Evolutionary conservation across 2,113 vertebrate genomes (phyloP), one percentile per base, ranked within the genome.

Genomic region (Pygoscelis adeliae): DNA sequence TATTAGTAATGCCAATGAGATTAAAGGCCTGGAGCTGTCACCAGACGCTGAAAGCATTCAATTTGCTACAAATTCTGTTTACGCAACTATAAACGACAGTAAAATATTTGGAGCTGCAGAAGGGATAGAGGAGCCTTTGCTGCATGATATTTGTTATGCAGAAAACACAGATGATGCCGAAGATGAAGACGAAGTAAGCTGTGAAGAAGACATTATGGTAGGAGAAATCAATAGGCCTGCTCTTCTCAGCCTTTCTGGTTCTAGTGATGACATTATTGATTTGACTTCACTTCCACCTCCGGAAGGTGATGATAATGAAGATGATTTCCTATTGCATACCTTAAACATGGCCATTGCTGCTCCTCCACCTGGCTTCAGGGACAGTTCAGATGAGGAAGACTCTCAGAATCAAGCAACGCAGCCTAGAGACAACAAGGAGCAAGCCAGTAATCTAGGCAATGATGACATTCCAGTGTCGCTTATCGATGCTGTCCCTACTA

Each of bases 241-340:
- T 89, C 98, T 99, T 79, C 99, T 99, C 83, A 99, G 98, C 32
- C 98, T 99, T 87, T 99, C 99, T 9, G 99, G 99, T 83, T 99
- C 99, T 78, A 99, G 99, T 13, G 99, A 99, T 93, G 99, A 99
- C 97, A 99, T 99, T 97, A 99, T 99, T 74, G 99, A 99, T 97
- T 98, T 99, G 93, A 99, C 99, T 30, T 99, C 99, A 70, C 99
- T 99, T 82, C 99, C 99, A 77, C 99, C 99, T n/a, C 99, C 99
- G 0, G 99, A 99, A 98, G 99, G 99, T 11, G 99, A 99, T 72
- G 99, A 99, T 21, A 99, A 99, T 78, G 99, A 99, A 97, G 99
- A 99, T 76, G 99, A 99, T 93, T 99, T 99, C 71, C 98, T 99
- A n/a, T 98, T 99, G 95, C 99, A 99, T 91, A 99, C 99, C 27